Conservation (phyloP, 2,113 vertebrate genomes). For the Amphiprion ocellaris region DNA sequence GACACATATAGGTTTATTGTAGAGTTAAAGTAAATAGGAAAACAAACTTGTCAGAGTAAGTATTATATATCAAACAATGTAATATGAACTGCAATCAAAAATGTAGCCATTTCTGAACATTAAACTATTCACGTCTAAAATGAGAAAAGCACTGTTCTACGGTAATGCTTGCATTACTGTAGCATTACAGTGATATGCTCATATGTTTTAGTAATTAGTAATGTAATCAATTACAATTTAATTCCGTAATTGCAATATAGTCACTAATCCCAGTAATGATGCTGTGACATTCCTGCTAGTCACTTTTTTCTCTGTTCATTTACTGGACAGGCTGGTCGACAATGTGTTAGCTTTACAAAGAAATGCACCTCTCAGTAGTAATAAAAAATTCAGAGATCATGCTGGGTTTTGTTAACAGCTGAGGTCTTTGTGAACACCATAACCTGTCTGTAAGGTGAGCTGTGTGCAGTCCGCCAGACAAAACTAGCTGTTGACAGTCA, state of each 20-base stretch:
- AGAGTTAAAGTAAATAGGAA: neutral
- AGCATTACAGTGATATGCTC: no score
- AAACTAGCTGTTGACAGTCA: neutral
- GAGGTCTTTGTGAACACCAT: neutral
- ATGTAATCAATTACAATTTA: neutral
- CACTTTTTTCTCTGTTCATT: neutral
- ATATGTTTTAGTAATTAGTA: no score
- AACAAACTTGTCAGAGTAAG: neutral
- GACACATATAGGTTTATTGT: neutral
- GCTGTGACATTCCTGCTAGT: neutral
- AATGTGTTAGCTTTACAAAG: neutral
- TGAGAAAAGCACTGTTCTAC: no score
- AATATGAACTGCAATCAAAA: neutral
- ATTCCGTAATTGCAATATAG: neutral
- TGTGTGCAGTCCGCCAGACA: neutral
- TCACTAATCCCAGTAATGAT: neutral
- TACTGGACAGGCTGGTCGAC: neutral
- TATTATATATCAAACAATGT: no score
- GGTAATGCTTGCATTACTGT: no score
- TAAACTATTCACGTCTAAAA: neutral
- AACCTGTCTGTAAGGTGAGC: neutral
- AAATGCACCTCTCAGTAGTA: neutral
- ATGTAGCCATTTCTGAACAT: neutral
- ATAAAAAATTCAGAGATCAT: slow-evolving; percentile 7
- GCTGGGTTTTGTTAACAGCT: neutral